Percentiles rank a stretch among this genome's conserved stretches.
phyloP scores from a whole-genome alignment of 2,113 vertebrate genomes.

The Grammomys dolichurus region DNA sequence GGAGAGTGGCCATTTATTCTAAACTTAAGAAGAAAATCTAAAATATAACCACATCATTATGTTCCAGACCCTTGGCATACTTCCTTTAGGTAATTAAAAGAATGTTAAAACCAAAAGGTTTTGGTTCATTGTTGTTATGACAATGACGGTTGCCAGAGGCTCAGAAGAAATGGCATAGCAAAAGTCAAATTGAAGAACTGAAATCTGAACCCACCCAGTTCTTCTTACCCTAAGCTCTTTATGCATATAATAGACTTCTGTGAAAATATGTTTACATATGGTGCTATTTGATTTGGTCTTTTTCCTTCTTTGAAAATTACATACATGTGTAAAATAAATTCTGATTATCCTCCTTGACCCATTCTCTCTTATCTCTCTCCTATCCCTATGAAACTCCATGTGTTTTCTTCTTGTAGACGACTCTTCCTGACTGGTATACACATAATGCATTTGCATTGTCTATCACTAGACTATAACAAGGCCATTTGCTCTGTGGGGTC shows the following conservation, averaged over 20 bases:
- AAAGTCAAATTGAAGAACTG: neutral
- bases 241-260: too few relatives aligned
- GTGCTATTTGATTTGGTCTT: neutral
- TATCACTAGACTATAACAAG: conserved; percentile 58
- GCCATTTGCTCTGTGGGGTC: conserved; percentile 68
- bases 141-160: neutral
- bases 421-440: conserved; percentile 7
- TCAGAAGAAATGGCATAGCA: neutral
- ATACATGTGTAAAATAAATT: neutral
- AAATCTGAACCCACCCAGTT: neutral
- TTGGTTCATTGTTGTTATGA: neutral
- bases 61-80: neutral
- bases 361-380: neutral
- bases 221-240: neutral
- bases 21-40: neutral
- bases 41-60: conserved; percentile 13
- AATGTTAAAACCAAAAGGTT: neutral
- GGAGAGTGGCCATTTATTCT: conserved; percentile 9
- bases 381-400: neutral
- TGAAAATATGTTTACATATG: conserved; percentile 25
- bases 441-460: conserved; percentile 56
- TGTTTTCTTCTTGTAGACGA: neutral
- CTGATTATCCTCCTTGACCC: neutral
- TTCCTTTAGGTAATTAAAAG: conserved; percentile 8
- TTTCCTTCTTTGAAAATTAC: neutral